Conservation (phyloP, 2,797 vertebrate species). For the Sparus aurata region DNA sequence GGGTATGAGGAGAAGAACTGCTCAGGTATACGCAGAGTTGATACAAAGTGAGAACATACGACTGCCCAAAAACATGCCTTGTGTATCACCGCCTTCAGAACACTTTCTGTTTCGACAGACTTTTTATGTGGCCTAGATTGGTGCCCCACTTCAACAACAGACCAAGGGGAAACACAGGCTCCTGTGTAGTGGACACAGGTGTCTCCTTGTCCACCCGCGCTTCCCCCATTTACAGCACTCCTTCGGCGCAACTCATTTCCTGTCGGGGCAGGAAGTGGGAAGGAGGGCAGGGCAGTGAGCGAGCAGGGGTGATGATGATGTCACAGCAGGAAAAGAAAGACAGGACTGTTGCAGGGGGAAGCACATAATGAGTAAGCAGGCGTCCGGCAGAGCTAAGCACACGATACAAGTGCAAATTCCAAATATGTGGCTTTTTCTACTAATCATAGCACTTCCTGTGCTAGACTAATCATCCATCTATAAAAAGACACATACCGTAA, state of each 20-base stretch:
- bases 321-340: conserved; percentile 76
- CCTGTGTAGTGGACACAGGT: conserved; percentile 78
- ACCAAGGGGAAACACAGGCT: conserved; percentile 55
- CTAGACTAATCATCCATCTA: neutral
- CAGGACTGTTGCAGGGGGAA: conserved; percentile 65
- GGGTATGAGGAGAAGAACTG: neutral
- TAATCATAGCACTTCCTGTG: neutral
- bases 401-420: neutral
- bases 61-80: conserved; percentile 5
- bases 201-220: conserved; percentile 77
- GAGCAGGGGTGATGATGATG: conserved; percentile 62
- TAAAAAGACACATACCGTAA: conserved; percentile 7
- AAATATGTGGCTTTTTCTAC: neutral
- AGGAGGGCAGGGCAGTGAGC: conserved; percentile 50
- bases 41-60: conserved; percentile 1
- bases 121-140: conserved; percentile 22
- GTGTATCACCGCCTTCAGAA: neutral
- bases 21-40: neutral
- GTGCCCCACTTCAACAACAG: conserved; percentile 55
- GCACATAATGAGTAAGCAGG: conserved; percentile 33
- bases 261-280: conserved; percentile 76
- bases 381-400: neutral
- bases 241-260: conserved; percentile 69
- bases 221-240: conserved; percentile 51
- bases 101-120: neutral